These are phyloP conservation scores for Cynaeus angustus DNA, from an alignment of 2,888 invertebrate genomes.

Conservation along the genomic window DNA sequence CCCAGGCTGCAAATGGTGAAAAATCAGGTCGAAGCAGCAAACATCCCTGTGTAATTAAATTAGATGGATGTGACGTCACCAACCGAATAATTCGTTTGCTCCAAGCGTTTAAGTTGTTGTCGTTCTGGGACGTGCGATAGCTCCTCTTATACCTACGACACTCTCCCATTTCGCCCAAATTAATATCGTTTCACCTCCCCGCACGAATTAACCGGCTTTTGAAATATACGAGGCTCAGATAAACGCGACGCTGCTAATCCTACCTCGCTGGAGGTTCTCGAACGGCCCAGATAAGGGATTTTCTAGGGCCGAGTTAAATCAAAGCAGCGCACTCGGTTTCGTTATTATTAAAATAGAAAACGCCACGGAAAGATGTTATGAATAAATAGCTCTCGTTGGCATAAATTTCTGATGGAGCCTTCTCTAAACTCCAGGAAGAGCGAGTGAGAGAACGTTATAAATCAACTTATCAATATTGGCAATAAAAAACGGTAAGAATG, in stretches of 20 bases:
- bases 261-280: slow-evolving; percentile 39
- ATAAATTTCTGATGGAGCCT: slow-evolving; percentile 22
- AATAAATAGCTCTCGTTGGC: slow-evolving; percentile 35
- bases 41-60: slow-evolving; percentile 30
- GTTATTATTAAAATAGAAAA: slow-evolving; percentile 39
- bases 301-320: slow-evolving; percentile 14
- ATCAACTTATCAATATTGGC: slow-evolving; percentile 60
- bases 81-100: slow-evolving; percentile 22
- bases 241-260: slow-evolving; percentile 57
- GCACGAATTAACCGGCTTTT: slow-evolving; percentile 54
- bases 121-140: slow-evolving; percentile 57
- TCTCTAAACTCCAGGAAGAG: slow-evolving; percentile 4
- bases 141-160: slow-evolving; percentile 49
- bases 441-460: slow-evolving; percentile 48
- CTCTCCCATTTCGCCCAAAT: slow-evolving; percentile 54
- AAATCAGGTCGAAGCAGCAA: slow-evolving; percentile 26
- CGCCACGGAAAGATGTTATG: slow-evolving; percentile 26
- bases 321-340: slow-evolving; percentile 21
- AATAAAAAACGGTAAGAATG: slow-evolving; percentile 62
- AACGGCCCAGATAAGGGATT: slow-evolving; percentile 38
- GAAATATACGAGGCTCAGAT: slow-evolving; percentile 57
- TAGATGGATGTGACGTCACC: slow-evolving; percentile 43
- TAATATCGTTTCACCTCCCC: slow-evolving; percentile 56
- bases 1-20: not conserved
- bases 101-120: slow-evolving; percentile 51